Evolutionary conservation across 2,797 vertebrate genomes (phyloP).

Genomic region (Microchirus variegatus): DNA sequence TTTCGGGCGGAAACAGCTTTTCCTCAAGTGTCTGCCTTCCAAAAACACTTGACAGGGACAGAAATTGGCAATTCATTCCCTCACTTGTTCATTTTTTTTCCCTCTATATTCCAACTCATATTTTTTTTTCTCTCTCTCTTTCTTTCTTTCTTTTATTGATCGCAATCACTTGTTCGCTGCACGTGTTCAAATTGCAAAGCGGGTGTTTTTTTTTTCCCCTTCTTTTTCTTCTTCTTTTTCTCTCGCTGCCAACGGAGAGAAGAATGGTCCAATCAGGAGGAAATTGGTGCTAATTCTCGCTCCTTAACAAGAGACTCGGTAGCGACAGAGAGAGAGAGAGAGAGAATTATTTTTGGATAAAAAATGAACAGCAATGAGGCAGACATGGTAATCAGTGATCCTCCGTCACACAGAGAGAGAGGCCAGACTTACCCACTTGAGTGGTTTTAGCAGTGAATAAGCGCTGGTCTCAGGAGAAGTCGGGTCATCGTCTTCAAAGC

Average conservation of each 20-base stretch:
- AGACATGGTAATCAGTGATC: conserved; percentile 23
- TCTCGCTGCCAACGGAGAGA: conserved; percentile 34
- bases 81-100: conserved; percentile 43
- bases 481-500: conserved; percentile 26
- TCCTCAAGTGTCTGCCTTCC: conserved; percentile 64
- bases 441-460: conserved; percentile 40
- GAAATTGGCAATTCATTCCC: conserved; percentile 70
- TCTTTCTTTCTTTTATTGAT: conserved; percentile 50
- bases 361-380: conserved; percentile 14
- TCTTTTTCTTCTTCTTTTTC: not conserved
- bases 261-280: conserved; percentile 70
- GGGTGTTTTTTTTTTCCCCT: conserved; percentile 16
- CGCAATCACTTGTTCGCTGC: conserved; percentile 69
- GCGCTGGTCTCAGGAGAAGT: conserved; percentile 11
- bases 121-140: conserved; percentile 1
- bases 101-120: conserved; percentile 16
- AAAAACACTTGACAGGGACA: conserved; percentile 65
- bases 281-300: conserved; percentile 61
- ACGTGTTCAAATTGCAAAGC: conserved; percentile 68
- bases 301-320: conserved; percentile 44
- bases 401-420: conserved; percentile 15
- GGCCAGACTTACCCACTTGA: conserved; percentile 62
- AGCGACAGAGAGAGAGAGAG: conserved; percentile 15
- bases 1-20: conserved; percentile 65
- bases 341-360: too few relatives aligned